Base-by-base conservation (phyloP, 2,113 vertebrate species). In the Mionectes macconnelli region DNA sequence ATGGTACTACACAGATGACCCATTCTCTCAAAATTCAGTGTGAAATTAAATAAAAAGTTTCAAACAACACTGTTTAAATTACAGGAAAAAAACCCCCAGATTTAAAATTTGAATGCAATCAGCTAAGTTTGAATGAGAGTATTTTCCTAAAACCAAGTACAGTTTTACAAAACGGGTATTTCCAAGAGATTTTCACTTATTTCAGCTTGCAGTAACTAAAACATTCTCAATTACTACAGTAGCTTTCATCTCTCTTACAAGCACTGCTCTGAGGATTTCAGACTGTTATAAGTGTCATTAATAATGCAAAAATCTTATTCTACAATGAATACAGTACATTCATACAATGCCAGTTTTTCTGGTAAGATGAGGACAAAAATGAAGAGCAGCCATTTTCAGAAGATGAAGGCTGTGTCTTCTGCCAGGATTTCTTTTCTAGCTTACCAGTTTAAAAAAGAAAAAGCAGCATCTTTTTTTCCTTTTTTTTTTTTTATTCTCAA, bases 211-310 rank as follows among this genome's bases (percentile, higher is more conserved):
- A 44, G 69, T 67, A 93, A 90, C 50, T 62, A 74, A 92, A 86
- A 88, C 53, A 81, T 40, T 74, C 64, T 90, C 68, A 86, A 47
- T 86, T 86, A 90, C 37, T 44, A 78, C 49, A 82, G 73, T 37
- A 73, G 44, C 21, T 91, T 95, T 96, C 75, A 47, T 72, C 6
- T 85, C 44, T 90, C 62, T 62, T 75, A 42, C 7, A 68, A 52
- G 67, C 35, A 87, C 60, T 82, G 63, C 44, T 90, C 89, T 94
- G 87, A 94, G 95, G n/a, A 96, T 62, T 28, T 84, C 73, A 90
- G 93, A 68, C 42, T 93, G 87, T 85, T 97, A 86, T 85, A 90
- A 88, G 78, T 63, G 94, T 74, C 86, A 97, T 88, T 70, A 96
- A 89, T 96, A 96, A 97, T 78, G 78, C 60, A 86, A 88, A 91